A percentile compares a stretch with the other conserved stretches of the same genome.
These are phyloP conservation scores for Dendrophyllia cribrosa DNA, from an alignment of 64 coral and sea anemone genomes.

Conservation along the genomic window DNA sequence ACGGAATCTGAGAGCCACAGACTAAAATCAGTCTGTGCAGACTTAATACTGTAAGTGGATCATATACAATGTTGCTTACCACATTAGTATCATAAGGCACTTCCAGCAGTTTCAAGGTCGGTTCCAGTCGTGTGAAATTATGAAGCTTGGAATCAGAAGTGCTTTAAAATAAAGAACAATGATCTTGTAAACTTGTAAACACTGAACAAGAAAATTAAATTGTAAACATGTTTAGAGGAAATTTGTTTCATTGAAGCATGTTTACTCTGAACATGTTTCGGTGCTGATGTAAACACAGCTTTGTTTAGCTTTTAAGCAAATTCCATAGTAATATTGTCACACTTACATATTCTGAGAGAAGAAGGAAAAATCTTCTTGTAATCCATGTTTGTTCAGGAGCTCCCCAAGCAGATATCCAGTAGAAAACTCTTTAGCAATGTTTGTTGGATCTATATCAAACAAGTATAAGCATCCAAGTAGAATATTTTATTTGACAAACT, in stretches of 20 bases:
- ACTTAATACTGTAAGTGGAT: background rate
- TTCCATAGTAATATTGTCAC: background rate
- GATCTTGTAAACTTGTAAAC: background rate
- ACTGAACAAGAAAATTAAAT: background rate
- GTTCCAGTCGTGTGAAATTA: slow-evolving; percentile 95
- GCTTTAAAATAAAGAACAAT: slow-evolving; percentile 56
- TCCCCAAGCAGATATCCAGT: slow-evolving; percentile 95
- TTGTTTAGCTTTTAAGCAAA: too few species aligned
- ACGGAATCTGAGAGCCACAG: too few species aligned
- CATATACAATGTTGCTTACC: slow-evolving; percentile 52
- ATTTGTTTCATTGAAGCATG: too few species aligned
- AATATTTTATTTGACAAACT: too few species aligned
- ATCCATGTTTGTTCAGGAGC: slow-evolving; percentile 89
- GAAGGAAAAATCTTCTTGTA: slow-evolving; percentile 93
- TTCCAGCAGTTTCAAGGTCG: slow-evolving; percentile 92
- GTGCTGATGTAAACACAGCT: background rate
- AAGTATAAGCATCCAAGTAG: background rate
- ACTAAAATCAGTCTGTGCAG: too few species aligned
- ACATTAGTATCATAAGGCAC: slow-evolving; percentile 98
- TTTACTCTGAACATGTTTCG: background rate
- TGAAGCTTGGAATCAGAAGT: slow-evolving; percentile 98
- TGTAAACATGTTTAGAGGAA: too few species aligned
- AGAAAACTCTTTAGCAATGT: slow-evolving; percentile 92
- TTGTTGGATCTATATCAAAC: slow-evolving; percentile 78
- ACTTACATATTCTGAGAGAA: slow-evolving; percentile 98